Evolutionary conservation across 1,140 invertebrate species (phyloP).

Genomic region (Cherax quadricarinatus): DNA sequence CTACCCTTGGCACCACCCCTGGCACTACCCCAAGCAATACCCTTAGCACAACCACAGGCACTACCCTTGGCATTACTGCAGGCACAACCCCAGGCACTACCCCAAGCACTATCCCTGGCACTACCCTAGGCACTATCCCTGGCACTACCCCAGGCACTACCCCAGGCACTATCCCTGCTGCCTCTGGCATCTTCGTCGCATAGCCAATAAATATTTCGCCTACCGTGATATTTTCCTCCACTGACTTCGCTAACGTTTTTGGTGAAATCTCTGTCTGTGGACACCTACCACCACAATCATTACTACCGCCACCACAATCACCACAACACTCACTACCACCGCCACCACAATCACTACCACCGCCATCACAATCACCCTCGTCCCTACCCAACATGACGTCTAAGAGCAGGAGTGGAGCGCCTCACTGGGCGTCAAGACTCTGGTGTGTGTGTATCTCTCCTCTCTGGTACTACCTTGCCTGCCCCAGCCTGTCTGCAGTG

Average conservation of each 20-base stretch:
- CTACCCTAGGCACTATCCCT: too few species aligned
- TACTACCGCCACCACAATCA: neutral
- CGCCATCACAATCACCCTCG: neutral
- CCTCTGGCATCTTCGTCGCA: neutral
- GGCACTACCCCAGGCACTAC: neutral
- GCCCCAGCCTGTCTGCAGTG: too few species aligned
- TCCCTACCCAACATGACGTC: neutral
- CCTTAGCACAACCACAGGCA: neutral
- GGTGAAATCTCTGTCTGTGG: too few species aligned
- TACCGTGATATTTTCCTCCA: too few species aligned
- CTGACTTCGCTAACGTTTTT: too few species aligned
- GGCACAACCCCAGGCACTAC: too few species aligned
- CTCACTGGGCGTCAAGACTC: neutral
- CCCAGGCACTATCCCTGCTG: too few species aligned
- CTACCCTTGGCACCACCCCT: too few species aligned
- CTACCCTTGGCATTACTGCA: neutral
- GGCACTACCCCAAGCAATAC: too few species aligned
- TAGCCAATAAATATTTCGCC: neutral
- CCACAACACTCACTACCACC: neutral
- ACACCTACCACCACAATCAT: neutral
- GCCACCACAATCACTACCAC: neutral
- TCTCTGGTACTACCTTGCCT: too few species aligned
- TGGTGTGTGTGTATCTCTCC: too few species aligned
- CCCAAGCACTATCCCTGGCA: neutral
- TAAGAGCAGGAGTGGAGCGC: neutral